A percentile compares a stretch with the other conserved stretches of the same genome.
Evolutionary conservation across 2,888 invertebrate genomes (phyloP).

Genomic region (Stramonita haemastoma): DNA sequence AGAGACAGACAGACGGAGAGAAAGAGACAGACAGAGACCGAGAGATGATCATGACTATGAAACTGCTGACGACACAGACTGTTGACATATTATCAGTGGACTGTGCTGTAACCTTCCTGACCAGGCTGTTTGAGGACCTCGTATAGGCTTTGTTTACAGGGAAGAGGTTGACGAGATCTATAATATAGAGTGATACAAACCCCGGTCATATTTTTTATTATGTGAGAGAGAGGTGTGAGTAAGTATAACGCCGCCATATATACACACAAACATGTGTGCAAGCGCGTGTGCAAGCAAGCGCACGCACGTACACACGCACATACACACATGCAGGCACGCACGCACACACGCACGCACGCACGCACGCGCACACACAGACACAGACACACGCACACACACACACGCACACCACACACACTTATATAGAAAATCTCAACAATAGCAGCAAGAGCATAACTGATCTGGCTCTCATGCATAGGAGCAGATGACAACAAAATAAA

Average conservation of each 20-base stretch:
- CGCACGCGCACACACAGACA: neutral
- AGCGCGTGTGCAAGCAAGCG: neutral
- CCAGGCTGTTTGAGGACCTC: no score
- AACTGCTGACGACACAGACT: neutral
- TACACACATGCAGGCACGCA: neutral
- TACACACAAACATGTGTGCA: neutral
- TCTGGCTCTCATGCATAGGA: no score
- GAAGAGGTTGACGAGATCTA: no score
- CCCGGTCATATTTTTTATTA: neutral
- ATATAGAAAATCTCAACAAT: neutral
- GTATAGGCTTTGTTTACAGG: no score
- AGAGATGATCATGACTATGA: neutral
- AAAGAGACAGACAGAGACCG: neutral
- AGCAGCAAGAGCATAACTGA: no score
- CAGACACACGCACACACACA: neutral
- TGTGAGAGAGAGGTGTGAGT: neutral
- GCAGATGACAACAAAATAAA: no score
- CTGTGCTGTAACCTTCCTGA: no score
- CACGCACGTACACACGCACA: neutral
- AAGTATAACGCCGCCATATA: no score
- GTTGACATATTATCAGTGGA: no score
- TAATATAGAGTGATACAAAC: no score
- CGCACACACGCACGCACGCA: neutral
- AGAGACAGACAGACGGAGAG: neutral
- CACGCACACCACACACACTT: neutral